Evolutionary conservation across 2,113 vertebrate species (phyloP), one percentile per base, ranked within the genome.

Genomic region (Cololabis saira): DNA sequence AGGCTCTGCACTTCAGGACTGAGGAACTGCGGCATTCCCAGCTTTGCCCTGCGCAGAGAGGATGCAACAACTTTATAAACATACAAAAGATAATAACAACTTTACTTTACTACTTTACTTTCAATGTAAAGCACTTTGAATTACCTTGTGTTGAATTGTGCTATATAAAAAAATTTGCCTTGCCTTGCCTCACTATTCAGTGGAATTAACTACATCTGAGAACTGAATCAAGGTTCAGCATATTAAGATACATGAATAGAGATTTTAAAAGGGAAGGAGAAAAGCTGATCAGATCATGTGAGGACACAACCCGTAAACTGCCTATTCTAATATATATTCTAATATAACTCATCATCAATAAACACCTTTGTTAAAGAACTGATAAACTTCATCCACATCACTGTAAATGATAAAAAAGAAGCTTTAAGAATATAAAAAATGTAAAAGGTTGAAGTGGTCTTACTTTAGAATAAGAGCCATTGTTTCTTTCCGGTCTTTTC

Each of bases 401-500:
- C 12, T 9, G 21, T 2, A 27, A 56, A 16, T 43, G 2, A 53
- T 45, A 9, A n/a, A 61, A 22, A 2, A 2, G 53, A 67, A 14
- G 19, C 18, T 2, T 19, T 58, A 48, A 27, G n/a, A 3, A n/a
- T 33, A 4, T 9, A 37, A 37, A 37, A 7, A 37, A 11, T 37
- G 33, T 37, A 37, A 37, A 37, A 37, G 33, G 12, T 22, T 21
- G 7, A 71, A 24, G 27, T 18, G 5, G 54, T 93, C 96, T 96
- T 93, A 99, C 97, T 99, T 99, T 50, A 99, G 94, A 87, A 99
- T 98, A 62, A 98, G 94, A 0, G 96, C 95, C 97, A 99, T 99
- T 16, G 97, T 99, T 88, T 99, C 97, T 86, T 99, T 99, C 21
- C 97, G 92, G 90, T 99, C 97, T 90, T 99, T 99, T 62, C 97